Conservation (phyloP, 2,113 vertebrate species). For the Xenotilapia flavipinnis region DNA sequence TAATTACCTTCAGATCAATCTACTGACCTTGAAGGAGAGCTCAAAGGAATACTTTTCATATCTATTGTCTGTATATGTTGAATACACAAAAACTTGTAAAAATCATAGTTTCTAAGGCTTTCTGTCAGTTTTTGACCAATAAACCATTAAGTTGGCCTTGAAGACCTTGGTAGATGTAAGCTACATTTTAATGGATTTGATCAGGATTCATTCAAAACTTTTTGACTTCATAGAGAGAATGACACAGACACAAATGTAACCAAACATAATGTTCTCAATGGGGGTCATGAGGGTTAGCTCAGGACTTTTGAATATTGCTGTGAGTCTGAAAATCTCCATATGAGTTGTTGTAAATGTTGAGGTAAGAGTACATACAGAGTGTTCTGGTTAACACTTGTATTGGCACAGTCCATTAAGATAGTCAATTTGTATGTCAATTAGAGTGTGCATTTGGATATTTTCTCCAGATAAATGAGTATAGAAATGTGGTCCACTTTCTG, state of each 20-base stretch:
- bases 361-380: not conserved
- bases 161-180: not conserved
- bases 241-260: not conserved
- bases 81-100: not conserved
- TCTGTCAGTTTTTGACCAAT: not conserved
- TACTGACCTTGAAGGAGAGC: not conserved
- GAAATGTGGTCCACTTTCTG: not conserved
- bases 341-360: not conserved
- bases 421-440: not conserved
- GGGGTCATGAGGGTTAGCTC: not conserved
- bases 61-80: not conserved
- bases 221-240: not conserved
- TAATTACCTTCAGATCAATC: not conserved
- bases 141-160: not conserved
- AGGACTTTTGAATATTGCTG: not conserved
- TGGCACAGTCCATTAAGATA: not conserved
- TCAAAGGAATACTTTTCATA: not conserved
- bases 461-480: not conserved
- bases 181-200: not conserved
- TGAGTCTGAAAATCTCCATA: not conserved
- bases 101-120: not conserved
- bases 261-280: not conserved
- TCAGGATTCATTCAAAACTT: not conserved
- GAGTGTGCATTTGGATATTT: not conserved
- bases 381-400: not conserved